Percentiles rank a stretch among this genome's conserved stretches.
Evolutionary conservation across 2,797 vertebrate species (phyloP).

Genomic region (Hydrophis major): DNA sequence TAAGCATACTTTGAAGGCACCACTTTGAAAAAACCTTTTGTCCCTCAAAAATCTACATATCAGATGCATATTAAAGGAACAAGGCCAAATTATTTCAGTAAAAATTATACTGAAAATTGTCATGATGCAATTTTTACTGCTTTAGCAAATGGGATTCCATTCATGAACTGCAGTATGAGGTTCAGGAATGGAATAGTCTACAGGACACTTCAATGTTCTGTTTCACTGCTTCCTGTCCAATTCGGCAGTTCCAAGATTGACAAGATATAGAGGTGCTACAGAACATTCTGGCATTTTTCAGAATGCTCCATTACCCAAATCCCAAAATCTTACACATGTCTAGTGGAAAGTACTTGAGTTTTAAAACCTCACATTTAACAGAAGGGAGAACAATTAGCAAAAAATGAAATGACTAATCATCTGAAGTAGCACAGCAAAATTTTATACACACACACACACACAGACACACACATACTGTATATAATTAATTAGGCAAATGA

Average conservation of each 20-base stretch:
- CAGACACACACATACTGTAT: background rate
- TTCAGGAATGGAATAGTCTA: background rate
- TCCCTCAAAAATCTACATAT: background rate
- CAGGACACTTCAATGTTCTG: background rate
- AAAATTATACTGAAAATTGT: background rate
- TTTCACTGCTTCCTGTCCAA: background rate
- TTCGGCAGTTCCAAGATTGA: background rate
- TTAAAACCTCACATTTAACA: background rate
- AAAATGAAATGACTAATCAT: background rate
- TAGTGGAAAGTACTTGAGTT: too few species aligned
- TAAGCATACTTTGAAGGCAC: background rate
- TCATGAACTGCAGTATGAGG: background rate
- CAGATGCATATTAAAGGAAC: background rate
- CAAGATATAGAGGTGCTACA: background rate
- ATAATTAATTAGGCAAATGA: background rate
- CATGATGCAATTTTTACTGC: background rate
- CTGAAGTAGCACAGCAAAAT: background rate
- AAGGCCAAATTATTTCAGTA: background rate
- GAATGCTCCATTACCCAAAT: background rate
- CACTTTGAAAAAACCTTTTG: background rate
- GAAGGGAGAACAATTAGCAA: background rate
- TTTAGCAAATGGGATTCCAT: background rate
- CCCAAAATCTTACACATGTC: background rate
- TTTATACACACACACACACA: background rate
- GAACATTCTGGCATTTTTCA: background rate